Percentiles rank a stretch among this genome's conserved stretches.
Evolutionary conservation across 37 sponge, comb jelly and placozoan genomes (phyloP).

Genomic region (Crambe crambe): DNA sequence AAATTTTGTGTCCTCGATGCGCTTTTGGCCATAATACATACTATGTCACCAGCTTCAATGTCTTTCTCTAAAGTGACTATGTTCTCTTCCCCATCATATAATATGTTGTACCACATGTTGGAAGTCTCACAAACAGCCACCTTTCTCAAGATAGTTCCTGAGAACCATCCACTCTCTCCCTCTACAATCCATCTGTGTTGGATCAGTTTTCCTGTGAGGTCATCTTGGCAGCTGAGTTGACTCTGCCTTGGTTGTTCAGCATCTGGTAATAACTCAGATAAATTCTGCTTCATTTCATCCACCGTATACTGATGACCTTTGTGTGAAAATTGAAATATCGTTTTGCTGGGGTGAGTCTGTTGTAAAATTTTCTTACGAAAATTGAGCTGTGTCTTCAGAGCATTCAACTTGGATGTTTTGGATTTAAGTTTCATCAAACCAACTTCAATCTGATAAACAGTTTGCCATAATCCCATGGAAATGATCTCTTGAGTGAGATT

Average conservation of each 20-base stretch:
- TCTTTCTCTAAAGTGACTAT: no score
- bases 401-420: not conserved
- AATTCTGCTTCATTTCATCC: no score
- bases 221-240: not conserved
- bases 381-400: conserved; percentile 1
- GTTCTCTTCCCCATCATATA: conserved; percentile 16
- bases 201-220: not conserved
- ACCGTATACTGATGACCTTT: no score
- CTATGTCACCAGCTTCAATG: no score
- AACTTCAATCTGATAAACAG: not conserved
- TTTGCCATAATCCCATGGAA: conserved; percentile 1
- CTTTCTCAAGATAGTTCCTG: not conserved
- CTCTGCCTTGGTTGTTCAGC: no score
- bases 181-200: conserved; percentile 7
- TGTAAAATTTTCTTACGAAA: conserved; percentile 10
- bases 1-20: no score
- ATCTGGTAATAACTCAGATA: no score
- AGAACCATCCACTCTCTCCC: not conserved
- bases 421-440: conserved; percentile 1
- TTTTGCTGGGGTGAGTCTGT: not conserved
- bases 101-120: conserved; percentile 7
- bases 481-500: not conserved
- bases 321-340: not conserved
- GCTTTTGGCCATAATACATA: no score
- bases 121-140: not conserved